A percentile compares a stretch with the other conserved stretches of the same genome.
phyloP scores from a whole-genome alignment of 2,888 invertebrate genomes.

The Priocnemis perturbator region DNA sequence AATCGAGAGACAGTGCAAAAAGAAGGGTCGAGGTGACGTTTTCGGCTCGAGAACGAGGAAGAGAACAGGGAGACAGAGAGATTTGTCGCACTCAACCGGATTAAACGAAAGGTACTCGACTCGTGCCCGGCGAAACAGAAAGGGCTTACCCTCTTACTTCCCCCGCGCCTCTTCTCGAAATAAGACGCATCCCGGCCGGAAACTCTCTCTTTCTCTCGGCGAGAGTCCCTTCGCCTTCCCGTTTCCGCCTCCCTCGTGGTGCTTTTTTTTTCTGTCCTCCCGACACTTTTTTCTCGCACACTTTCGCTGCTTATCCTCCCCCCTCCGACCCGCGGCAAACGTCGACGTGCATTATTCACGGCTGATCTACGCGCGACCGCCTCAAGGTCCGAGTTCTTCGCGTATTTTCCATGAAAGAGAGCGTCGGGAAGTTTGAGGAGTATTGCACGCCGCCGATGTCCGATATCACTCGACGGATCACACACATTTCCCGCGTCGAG shows the following conservation, averaged over 20 bases:
- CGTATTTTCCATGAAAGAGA: slow-evolving; percentile 42
- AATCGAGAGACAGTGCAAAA: neutral
- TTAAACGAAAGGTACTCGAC: slow-evolving; percentile 49
- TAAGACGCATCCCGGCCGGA: slow-evolving; percentile 12
- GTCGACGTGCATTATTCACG: slow-evolving; percentile 50
- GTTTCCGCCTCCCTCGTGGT: too few species aligned
- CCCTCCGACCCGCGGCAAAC: slow-evolving; percentile 11
- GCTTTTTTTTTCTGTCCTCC: slow-evolving; percentile 21
- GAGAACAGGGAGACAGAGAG: slow-evolving; percentile 26
- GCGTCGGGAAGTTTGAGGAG: slow-evolving; percentile 34
- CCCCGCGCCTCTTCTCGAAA: slow-evolving; percentile 5
- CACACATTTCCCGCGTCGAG: too few species aligned
- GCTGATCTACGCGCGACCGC: slow-evolving; percentile 29
- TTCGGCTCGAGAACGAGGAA: slow-evolving; percentile 7
- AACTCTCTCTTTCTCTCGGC: slow-evolving; percentile 9
- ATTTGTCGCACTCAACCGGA: slow-evolving; percentile 55
- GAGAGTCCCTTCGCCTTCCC: slow-evolving; percentile 17
- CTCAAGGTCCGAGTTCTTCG: slow-evolving; percentile 24
- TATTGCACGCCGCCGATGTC: too few species aligned
- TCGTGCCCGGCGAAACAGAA: slow-evolving; percentile 18
- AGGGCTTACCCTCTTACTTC: slow-evolving; percentile 15
- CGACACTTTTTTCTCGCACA: slow-evolving; percentile 26
- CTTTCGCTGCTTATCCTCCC: slow-evolving; percentile 7
- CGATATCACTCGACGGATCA: too few species aligned
- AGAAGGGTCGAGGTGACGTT: neutral